Percentiles rank a stretch among this genome's conserved stretches.
Evolutionary conservation across 1,140 invertebrate genomes (phyloP).

Genomic region (Yoshiicerus persimilis): DNA sequence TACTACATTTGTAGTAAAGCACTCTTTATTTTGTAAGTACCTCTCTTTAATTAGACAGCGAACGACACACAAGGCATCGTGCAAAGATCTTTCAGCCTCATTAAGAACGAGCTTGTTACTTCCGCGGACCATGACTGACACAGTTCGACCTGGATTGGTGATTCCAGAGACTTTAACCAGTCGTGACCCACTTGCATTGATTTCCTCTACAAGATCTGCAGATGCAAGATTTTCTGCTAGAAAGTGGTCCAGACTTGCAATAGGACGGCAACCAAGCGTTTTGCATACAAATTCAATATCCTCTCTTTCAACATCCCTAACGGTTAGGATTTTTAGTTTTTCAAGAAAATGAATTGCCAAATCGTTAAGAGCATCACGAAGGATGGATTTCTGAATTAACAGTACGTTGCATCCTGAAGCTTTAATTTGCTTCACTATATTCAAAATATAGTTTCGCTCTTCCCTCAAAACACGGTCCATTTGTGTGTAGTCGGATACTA

Average conservation of each 20-base stretch:
- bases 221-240: slow-evolving; percentile 83
- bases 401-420: slow-evolving; percentile 97
- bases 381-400: slow-evolving; percentile 97
- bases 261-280: slow-evolving; percentile 89
- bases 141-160: slow-evolving; percentile 81
- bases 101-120: slow-evolving; percentile 96
- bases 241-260: slow-evolving; percentile 98
- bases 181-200: slow-evolving; percentile 83
- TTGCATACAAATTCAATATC: slow-evolving; percentile 98
- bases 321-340: slow-evolving; percentile 98
- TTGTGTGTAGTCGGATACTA: slow-evolving; percentile 97
- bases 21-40: slow-evolving; percentile 50
- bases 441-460: slow-evolving; percentile 95
- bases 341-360: slow-evolving; percentile 96
- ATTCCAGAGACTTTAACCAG: slow-evolving; percentile 95
- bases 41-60: slow-evolving; percentile 92
- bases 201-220: slow-evolving; percentile 94
- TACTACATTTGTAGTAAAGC: background rate
- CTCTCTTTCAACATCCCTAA: slow-evolving; percentile 97
- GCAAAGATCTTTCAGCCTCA: slow-evolving; percentile 92
- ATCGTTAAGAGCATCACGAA: slow-evolving; percentile 96
- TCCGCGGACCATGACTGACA: slow-evolving; percentile 90
- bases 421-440: slow-evolving; percentile 99
- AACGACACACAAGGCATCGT: slow-evolving; percentile 97
- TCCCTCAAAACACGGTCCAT: slow-evolving; percentile 99